A percentile compares a stretch with the other conserved stretches of the same genome.
Evolutionary conservation across 2,797 vertebrate species (phyloP).

Genomic region (Cichlasoma orientale): DNA sequence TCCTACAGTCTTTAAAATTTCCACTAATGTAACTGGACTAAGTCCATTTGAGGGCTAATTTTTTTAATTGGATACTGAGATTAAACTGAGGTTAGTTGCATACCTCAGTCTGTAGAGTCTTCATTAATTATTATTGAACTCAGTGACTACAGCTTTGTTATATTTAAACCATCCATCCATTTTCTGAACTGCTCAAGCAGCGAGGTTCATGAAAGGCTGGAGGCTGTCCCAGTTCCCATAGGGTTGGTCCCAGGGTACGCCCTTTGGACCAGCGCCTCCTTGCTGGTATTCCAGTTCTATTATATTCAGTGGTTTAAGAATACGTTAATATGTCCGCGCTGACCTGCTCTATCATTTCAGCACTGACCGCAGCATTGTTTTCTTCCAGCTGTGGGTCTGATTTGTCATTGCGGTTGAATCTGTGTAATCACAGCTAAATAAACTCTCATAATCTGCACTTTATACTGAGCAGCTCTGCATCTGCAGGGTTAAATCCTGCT

Average conservation of each 20-base stretch:
- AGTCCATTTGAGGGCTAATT: fast-evolving
- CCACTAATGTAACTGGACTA: background rate
- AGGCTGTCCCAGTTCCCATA: background rate
- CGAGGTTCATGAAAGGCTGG: fast-evolving
- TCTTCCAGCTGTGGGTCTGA: background rate
- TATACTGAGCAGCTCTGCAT: background rate
- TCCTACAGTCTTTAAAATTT: background rate
- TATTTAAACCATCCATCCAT: background rate
- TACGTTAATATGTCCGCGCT: background rate
- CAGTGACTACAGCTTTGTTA: background rate
- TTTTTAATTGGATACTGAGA: background rate
- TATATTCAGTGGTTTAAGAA: background rate
- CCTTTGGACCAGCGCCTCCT: background rate
- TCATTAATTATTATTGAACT: background rate
- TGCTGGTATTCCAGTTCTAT: background rate
- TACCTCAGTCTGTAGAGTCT: background rate
- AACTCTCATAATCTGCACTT: background rate
- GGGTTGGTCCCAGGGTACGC: background rate
- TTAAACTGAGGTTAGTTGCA: background rate
- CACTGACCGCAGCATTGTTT: background rate
- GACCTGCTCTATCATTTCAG: background rate
- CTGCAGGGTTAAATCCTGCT: background rate
- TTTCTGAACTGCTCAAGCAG: background rate
- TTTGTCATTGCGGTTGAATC: background rate
- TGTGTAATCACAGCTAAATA: background rate